phyloP scores from a whole-genome alignment of 2,888 invertebrate genomes.

The Hedya salicella region DNA sequence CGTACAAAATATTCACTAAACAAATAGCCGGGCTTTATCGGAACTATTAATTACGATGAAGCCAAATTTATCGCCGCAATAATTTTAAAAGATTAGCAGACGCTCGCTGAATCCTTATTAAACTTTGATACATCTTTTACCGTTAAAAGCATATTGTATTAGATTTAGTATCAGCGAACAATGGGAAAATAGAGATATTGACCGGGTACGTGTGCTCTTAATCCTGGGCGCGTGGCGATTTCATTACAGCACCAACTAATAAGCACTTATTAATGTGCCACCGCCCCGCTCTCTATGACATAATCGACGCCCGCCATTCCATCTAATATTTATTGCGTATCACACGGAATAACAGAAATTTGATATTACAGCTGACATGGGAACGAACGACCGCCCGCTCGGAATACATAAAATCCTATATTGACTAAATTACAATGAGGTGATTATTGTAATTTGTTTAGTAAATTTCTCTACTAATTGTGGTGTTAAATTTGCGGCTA shows the following conservation, averaged over 20 bases:
- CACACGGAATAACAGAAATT: conserved; percentile 71
- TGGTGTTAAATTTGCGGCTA: conserved; percentile 26
- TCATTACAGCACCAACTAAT: conserved; percentile 78
- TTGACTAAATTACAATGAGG: conserved; percentile 52
- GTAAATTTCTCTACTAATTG: conserved; percentile 31
- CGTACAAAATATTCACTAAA: conserved; percentile 59
- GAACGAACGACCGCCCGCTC: conserved; percentile 56
- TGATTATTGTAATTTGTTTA: conserved; percentile 35
- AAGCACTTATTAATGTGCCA: conserved; percentile 76
- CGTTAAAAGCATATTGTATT: conserved; percentile 34
- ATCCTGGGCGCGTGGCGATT: conserved; percentile 78
- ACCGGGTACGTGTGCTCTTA: conserved; percentile 62
- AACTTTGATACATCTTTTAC: conserved; percentile 59
- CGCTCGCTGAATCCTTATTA: conserved; percentile 62
- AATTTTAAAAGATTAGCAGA: conserved; percentile 60
- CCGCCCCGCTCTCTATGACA: conserved; percentile 60
- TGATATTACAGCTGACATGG: conserved; percentile 69
- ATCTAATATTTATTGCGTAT: conserved; percentile 80
- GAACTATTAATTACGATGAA: conserved; percentile 64
- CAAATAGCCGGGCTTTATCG: conserved; percentile 57
- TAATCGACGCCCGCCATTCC: conserved; percentile 73
- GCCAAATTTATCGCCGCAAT: conserved; percentile 70
- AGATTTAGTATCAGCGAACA: conserved; percentile 47
- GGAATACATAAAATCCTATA: conserved; percentile 60
- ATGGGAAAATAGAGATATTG: conserved; percentile 57